Conservation (phyloP, 2,113 vertebrate genomes). For the Otolemur garnettii region DNA sequence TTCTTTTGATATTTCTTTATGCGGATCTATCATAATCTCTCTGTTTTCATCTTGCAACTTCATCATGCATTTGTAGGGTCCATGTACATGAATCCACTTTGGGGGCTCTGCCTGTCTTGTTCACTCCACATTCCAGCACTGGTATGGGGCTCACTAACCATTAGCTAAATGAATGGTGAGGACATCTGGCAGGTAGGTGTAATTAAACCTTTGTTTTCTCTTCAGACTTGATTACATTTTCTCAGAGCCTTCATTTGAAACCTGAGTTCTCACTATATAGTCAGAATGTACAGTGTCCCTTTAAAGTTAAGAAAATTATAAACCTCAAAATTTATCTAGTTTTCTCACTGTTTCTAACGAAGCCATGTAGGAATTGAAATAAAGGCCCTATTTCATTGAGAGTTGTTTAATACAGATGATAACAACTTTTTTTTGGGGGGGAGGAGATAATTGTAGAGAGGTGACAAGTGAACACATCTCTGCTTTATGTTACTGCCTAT, state of each 20-base stretch:
- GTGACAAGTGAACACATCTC: background rate
- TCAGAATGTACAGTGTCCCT: background rate
- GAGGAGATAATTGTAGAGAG: background rate
- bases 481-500: background rate
- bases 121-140: background rate
- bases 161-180: background rate
- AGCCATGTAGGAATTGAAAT: background rate
- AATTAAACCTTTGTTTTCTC: background rate
- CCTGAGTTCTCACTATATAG: background rate
- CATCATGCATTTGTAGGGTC: too few species aligned
- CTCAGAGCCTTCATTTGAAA: conserved; percentile 34
- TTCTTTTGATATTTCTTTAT: background rate
- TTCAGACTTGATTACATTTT: conserved; percentile 21
- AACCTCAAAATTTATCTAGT: background rate
- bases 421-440: background rate
- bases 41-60: background rate
- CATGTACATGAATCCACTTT: background rate
- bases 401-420: conserved; percentile 39
- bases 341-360: background rate
- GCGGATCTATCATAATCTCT: background rate
- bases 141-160: background rate
- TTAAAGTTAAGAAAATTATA: background rate
- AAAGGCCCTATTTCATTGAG: background rate
- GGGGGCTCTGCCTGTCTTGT: background rate
- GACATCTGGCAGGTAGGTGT: background rate